Evolutionary conservation across 2,797 vertebrate genomes (phyloP).

Genomic region (Xenentodon cancila): DNA sequence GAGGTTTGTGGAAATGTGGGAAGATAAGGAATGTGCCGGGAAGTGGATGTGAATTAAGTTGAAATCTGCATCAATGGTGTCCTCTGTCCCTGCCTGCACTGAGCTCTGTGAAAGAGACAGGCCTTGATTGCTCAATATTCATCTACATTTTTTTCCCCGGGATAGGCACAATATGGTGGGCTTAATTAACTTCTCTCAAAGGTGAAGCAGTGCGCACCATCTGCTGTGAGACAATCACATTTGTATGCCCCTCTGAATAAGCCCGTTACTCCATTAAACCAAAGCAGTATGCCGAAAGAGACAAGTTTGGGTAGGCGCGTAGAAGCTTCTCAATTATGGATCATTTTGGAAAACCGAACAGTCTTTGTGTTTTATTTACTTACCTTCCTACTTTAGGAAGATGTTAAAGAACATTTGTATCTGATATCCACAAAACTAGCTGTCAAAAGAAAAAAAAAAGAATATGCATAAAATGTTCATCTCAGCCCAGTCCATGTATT

Average conservation of each 20-base stretch:
- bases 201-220: constrained; percentile 99
- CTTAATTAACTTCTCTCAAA: constrained; percentile 99
- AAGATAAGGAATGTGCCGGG: constrained; percentile 87
- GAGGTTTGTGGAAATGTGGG: constrained; percentile 92
- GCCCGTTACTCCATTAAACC: constrained; percentile 89
- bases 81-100: constrained; percentile 88
- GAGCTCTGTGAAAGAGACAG: constrained; percentile 90
- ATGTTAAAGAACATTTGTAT: background rate
- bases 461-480: constrained; percentile 7
- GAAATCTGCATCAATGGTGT: constrained; percentile 93
- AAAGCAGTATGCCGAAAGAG: constrained; percentile 51
- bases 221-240: constrained; percentile 99
- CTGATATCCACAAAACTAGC: background rate
- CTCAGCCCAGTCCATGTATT: constrained; percentile 1
- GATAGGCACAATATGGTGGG: constrained; percentile 98
- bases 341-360: constrained; percentile 43
- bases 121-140: constrained; percentile 99
- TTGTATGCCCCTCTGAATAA: constrained; percentile 97
- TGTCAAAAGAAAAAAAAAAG: background rate
- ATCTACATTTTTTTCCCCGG: constrained; percentile 96
- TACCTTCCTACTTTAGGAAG: constrained; percentile 1
- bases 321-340: constrained; percentile 81
- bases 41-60: constrained; percentile 91
- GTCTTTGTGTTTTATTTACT: constrained; percentile 31
- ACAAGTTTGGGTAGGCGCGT: constrained; percentile 69